Base-by-base conservation (phyloP, 2,113 vertebrate species). In the Notothenia rossii region DNA sequence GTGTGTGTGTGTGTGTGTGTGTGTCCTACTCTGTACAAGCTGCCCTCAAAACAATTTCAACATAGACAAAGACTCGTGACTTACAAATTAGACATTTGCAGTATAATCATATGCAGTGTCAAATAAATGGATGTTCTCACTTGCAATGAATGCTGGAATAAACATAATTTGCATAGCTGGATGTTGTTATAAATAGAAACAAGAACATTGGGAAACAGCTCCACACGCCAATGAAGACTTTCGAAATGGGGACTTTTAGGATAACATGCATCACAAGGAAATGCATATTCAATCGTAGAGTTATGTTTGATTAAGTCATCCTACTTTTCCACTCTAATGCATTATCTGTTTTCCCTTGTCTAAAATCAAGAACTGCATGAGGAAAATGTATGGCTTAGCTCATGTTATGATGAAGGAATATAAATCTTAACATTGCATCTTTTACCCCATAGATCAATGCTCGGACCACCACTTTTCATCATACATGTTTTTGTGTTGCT, bases 111-210 rank as follows among this genome's bases (percentile, higher is more conserved):
- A 59, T 7, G 2, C 25, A 46, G 51, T 11, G 15, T 10, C n/a
- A 63, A 54, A 45, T 13, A 0, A 56, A 17, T 12, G 33, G 40
- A 49, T 59, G 50, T 49, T 40, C 22, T 48, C 17, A 17, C 62
- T 58, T 40, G 4, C 66, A 56, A 67, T 40, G 33, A 40, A 59
- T 10, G 10, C 25, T 5, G 40, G 29, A 75, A 59, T 76, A 50
- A 76, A 67, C 74, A 59, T 40, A 0, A 67, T 76, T 76, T 59
- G 74, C 74, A 76, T 25, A 25, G 51, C 8, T 49, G n/a, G 18
- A 50, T 59, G 1, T 3, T 51, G 20, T 45, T 40, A 51, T 60
- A 59, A 60, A 76, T 43, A 67, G 29, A 67, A 60, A 60, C 64
- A 58, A 67, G 29, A 29, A 43, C 54, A 51, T 51, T 46, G 10